phyloP scores from a whole-genome alignment of 1,140 invertebrate genomes.

The Musca domestica region DNA sequence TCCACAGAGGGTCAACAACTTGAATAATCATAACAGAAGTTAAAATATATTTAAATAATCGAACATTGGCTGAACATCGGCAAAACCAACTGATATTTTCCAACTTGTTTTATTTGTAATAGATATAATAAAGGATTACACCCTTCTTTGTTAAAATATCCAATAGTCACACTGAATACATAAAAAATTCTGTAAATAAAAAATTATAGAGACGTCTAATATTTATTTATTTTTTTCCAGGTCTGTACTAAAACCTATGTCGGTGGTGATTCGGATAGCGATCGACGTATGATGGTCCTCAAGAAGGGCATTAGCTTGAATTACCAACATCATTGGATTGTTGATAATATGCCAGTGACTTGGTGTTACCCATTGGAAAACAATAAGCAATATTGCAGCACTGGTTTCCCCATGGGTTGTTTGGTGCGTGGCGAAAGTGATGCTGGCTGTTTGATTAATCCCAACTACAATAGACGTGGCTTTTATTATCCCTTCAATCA shows the following conservation, averaged over 20 bases:
- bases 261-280: slow-evolving; percentile 62
- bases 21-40: too few relatives aligned
- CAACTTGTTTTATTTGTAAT: too few relatives aligned
- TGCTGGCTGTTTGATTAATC: slow-evolving; percentile 53
- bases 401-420: slow-evolving; percentile 98
- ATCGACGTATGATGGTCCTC: slow-evolving; percentile 74
- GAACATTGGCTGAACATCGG: too few relatives aligned
- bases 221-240: slow-evolving; percentile 27
- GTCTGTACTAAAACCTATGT: slow-evolving; percentile 71
- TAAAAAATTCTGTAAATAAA: not conserved
- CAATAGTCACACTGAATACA: not conserved
- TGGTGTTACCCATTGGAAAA: slow-evolving; percentile 87
- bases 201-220: not conserved
- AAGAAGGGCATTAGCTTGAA: slow-evolving; percentile 93
- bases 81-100: too few relatives aligned
- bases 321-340: slow-evolving; percentile 98
- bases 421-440: slow-evolving; percentile 59
- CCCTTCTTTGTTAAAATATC: not conserved
- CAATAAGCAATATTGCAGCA: slow-evolving; percentile 81
- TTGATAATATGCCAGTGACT: slow-evolving; percentile 97
- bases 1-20: too few relatives aligned
- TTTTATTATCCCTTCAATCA: slow-evolving; percentile 96
- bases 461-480: slow-evolving; percentile 61
- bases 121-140: too few relatives aligned
- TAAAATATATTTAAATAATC: too few relatives aligned